Evolutionary conservation across 1,140 invertebrate genomes (phyloP), one percentile per base, ranked within the genome.

Genomic region (Drosophila athabasca): DNA sequence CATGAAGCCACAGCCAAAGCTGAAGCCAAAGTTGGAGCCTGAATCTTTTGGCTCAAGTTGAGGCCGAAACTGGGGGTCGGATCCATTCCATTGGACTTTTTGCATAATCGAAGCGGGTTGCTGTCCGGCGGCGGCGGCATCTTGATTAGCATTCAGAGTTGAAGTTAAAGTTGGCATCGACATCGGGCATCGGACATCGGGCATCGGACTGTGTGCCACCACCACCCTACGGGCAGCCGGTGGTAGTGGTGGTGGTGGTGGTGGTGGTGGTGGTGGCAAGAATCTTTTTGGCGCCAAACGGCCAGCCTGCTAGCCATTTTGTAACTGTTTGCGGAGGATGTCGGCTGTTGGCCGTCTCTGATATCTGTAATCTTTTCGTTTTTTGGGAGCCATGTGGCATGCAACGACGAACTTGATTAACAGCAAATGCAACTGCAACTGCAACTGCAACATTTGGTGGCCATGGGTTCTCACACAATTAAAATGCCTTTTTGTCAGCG

Each of bases 401-500:
- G 78, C 83, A 64, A 85, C 83, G 68, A 50, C 84, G 62, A 66
- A 71, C 51, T 71, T 75, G 76, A 78, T 75, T 75, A 78, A 61
- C 35, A 13, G 35, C 35, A 39, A 39, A 24, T 24, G 24, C 24
- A 24, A 24, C 24, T 2, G 19, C 70, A 52, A 62, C 5, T 53
- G 74, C 29, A 31, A 31, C 29, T 39, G 35, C 35, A 39, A 39
- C 35, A 85, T 85, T 85, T 85, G 78, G 69, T 80, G 39, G 35
- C 35, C 76, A 78, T 70, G 72, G 72, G 78, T 87, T 85, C 82
- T 85, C 82, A 85, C 82, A 85, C 82, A 85, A 85, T 82, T 85
- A 81, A 78, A 87, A 75, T 81, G 74, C 82, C 75, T 65, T 39
- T 60, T 45, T 61, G 51, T 69, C 81, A 50, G 48, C 73, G 62